Conservation (phyloP, 1,140 invertebrate genomes). For the Archegozetes longisetosus region DNA sequence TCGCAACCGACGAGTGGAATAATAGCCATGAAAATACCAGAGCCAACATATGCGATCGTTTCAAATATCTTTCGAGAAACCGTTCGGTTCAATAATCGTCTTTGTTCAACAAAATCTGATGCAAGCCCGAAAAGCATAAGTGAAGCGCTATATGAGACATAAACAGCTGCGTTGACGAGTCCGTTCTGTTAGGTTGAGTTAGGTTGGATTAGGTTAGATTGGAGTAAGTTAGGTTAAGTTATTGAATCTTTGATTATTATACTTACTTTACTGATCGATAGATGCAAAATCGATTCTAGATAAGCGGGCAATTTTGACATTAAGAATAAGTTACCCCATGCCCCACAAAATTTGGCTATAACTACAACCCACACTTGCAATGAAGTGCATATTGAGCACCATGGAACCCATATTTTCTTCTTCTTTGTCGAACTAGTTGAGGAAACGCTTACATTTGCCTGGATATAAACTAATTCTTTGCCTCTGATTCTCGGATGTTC, state of each 20-base stretch:
- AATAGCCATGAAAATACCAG: slow-evolving; percentile 16
- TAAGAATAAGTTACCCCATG: slow-evolving; percentile 88
- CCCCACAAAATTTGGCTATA: slow-evolving; percentile 69
- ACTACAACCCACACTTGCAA: slow-evolving; percentile 81
- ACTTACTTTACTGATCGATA: slow-evolving; percentile 28
- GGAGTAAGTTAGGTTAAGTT: background rate
- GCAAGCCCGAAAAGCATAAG: slow-evolving; percentile 18
- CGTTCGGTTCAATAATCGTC: slow-evolving; percentile 14
- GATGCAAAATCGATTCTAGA: slow-evolving; percentile 50
- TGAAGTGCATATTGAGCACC: slow-evolving; percentile 58
- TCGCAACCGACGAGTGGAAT: slow-evolving; percentile 20
- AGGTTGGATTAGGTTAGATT: background rate
- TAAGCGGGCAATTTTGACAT: slow-evolving; percentile 60
- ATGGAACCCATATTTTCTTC: slow-evolving; percentile 38
- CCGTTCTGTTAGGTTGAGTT: slow-evolving; percentile 20
- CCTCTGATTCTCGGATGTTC: slow-evolving; percentile 32
- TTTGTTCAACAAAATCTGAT: slow-evolving; percentile 18
- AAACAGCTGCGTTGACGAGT: slow-evolving; percentile 21
- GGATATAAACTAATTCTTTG: slow-evolving; percentile 14
- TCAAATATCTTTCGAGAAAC: slow-evolving; percentile 23
- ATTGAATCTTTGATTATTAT: background rate
- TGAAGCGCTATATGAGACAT: slow-evolving; percentile 19
- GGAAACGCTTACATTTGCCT: slow-evolving; percentile 13
- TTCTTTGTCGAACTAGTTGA: slow-evolving; percentile 6
- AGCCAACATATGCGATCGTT: slow-evolving; percentile 19